Base-by-base conservation (phyloP, 2,113 vertebrate genomes). In the Spermophilus dauricus region DNA sequence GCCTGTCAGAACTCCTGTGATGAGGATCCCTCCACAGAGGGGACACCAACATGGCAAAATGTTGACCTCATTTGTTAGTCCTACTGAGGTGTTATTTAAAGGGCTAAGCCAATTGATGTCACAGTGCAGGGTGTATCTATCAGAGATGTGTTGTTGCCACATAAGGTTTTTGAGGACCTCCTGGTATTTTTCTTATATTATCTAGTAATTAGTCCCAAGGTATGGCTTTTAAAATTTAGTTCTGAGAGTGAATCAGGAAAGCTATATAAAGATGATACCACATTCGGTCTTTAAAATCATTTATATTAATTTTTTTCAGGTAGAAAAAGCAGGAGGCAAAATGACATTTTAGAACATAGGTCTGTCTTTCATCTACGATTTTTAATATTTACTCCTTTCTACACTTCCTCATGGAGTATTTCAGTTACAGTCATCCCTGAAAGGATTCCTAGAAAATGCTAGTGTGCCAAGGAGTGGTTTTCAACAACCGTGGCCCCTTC, bases 31-130 rank as follows among this genome's bases (percentile, higher is more conserved):
- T 24, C 58, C 30, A 13, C 56, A 26, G 37, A 28, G 24, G 39
- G 16, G 28, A n/a, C 14, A 9, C 56, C 48, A 58, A 26, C 24
- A 34, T 78, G 69, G 37, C 63, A 86, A 70, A 26, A 58, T 32
- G 97, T 37, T 96, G 61, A 24, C 22, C 45, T 75, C 95, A 91
- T 96, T 98, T 70, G 76, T 87, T 39, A 84, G 37, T 37, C 20
- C 22, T 86, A 18, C 26, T 32, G 32, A 90, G 83, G 6, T 76
- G 8, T 63, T 56, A 10, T 9, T 51, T 69, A 39, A 92, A 72
- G 18, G 13, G 34, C n/a, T 42, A 48, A 94, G 69, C 58, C 73
- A 56, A 0, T 51, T 51, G 85, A n/a, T 75, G 53, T 85, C 39
- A 56, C 4, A 11, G 84, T 65, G 10, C 39, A 18, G 48, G 4